Base-by-base conservation (phyloP, 2,113 vertebrate genomes). In the Ciconia boyciana region DNA sequence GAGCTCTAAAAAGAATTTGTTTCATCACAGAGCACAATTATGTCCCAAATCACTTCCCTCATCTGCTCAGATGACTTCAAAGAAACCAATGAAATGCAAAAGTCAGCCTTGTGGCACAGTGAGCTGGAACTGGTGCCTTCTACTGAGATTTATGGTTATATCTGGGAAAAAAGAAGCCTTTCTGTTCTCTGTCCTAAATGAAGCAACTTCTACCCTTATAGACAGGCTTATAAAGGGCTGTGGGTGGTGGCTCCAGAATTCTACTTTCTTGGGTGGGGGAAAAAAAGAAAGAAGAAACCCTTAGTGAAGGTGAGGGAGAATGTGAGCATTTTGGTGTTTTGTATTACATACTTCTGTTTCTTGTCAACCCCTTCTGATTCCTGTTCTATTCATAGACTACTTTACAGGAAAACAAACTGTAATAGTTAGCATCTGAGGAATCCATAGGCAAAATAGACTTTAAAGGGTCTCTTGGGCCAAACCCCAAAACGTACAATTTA, bases 361-460 rank as follows among this genome's bases (percentile, higher is more conserved):
- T 64, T 78, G 72, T 89, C 72, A 90, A 91, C 44, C 20, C 36
- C 48, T 48, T 44, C 29, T 90, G 31, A 41, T 77, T 95, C 52
- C 39, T 90, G 16, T 79, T 92, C 81, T 94, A 76, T 91, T 94
- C 49, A 81, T 44, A 72, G 87, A 39, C 31, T 68, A 15, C 19
- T 85, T 93, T 83, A 28, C 34, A 74, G 60, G 28, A 51, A 93
- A 96, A 64, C 34, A 90, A 92, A 58, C 51, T 36, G 5, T 70
- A 90, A 90, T 83, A 48, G 39, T 62, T 88, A 85, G 21, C 51
- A 80, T 95, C 85, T 86, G 66, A 90, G 75, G 82, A 95, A 95
- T 89, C 66, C 60, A 90, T 48, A 90, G 36, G 64, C 58, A 76
- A 90, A 92, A 74, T 6, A 78, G 66, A 77, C 16, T 94, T 83